Evolutionary conservation across 2,797 vertebrate species (phyloP).

Genomic region (Cyclura pinguis): DNA sequence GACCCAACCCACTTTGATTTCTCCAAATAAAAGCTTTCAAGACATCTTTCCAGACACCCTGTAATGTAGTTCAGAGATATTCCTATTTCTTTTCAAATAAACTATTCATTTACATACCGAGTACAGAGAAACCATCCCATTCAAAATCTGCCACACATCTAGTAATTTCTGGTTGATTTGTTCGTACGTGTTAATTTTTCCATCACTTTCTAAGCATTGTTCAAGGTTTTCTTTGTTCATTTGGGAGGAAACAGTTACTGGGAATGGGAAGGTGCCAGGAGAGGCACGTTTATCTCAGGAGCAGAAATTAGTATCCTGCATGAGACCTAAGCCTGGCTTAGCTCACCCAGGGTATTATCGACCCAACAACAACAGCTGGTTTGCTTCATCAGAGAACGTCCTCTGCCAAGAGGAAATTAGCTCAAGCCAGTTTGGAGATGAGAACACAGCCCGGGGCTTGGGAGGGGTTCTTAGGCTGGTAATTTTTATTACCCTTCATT

Average conservation of each 20-base stretch:
- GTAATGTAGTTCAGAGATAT: no score
- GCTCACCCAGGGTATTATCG: background rate
- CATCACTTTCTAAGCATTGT: background rate
- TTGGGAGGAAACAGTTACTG: background rate
- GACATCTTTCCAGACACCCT: no score
- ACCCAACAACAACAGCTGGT: background rate
- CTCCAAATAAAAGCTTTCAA: no score
- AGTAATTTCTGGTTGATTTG: no score
- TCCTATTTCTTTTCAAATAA: no score
- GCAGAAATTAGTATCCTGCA: background rate
- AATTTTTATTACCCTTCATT: background rate
- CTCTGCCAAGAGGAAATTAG: constrained; percentile 8
- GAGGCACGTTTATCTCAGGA: background rate
- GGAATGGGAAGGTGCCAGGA: fast-evolving
- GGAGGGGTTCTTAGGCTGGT: background rate
- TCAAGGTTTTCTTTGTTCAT: background rate
- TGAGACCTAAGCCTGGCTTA: constrained; percentile 4
- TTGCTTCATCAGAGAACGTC: background rate
- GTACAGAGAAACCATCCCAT: no score
- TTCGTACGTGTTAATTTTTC: no score
- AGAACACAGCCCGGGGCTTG: no score
- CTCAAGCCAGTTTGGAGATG: background rate
- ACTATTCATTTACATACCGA: no score
- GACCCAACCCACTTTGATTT: no score
- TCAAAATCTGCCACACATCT: no score